Conservation (phyloP, 2,113 vertebrate species). For the Rhegmatorhina hoffmannsi region DNA sequence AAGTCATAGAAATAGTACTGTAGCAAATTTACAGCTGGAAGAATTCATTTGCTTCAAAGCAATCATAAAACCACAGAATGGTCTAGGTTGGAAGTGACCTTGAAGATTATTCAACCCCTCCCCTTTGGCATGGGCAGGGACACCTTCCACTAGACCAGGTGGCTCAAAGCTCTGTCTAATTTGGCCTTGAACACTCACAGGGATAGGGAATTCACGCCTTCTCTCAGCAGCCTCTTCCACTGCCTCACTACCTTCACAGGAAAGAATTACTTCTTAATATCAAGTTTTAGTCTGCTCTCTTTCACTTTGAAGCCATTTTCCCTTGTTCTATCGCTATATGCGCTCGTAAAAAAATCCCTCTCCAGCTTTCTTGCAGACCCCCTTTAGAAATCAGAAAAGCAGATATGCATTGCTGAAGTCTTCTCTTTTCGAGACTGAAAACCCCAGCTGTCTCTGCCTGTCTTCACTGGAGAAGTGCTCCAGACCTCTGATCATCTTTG, state of each 20-base stretch:
- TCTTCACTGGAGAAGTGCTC: not conserved
- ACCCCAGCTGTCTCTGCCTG: not conserved
- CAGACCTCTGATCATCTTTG: not conserved
- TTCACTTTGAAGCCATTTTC: not conserved
- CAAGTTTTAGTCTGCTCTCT: not conserved
- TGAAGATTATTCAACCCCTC: not conserved
- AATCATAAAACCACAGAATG: not conserved
- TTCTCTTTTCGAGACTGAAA: not conserved
- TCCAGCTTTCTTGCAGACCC: not conserved
- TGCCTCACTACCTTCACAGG: no score
- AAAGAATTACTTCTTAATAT: not conserved
- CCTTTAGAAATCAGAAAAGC: not conserved
- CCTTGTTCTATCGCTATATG: not conserved
- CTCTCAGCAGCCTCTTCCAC: not conserved
- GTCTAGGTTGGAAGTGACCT: not conserved
- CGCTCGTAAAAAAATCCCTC: not conserved
- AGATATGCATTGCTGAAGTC: no score
- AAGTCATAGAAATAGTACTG: not conserved
- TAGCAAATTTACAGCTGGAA: conserved; percentile 18
- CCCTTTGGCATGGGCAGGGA: not conserved
- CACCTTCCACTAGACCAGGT: not conserved
- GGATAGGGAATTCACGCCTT: not conserved
- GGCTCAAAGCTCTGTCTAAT: not conserved
- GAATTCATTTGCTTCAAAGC: not conserved
- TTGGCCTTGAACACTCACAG: not conserved